A percentile compares a stretch with the other conserved stretches of the same genome.
These are phyloP conservation scores for Champsocephalus esox DNA, from an alignment of 2,797 vertebrate genomes.

Conservation along the genomic window DNA sequence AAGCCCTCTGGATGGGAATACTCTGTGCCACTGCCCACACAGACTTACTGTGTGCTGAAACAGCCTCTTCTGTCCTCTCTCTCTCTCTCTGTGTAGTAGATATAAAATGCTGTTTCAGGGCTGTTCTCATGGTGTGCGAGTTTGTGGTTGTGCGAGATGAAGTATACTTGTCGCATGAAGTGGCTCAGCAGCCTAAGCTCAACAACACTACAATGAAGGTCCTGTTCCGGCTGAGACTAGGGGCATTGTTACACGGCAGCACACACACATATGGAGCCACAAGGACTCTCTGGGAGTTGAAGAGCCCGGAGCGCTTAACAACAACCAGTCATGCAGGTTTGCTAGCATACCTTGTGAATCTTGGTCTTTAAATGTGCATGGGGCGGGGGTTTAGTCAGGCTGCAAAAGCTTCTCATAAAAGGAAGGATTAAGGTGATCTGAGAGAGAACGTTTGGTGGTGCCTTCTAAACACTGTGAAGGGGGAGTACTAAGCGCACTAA, in stretches of 20 bases:
- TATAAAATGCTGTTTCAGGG: constrained; percentile 70
- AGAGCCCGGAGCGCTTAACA: constrained; percentile 57
- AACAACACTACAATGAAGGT: constrained; percentile 79
- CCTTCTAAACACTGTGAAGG: not conserved
- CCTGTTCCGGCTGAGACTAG: constrained; percentile 83
- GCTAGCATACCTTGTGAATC: constrained; percentile 51
- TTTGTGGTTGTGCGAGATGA: constrained; percentile 72
- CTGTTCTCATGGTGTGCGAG: constrained; percentile 57
- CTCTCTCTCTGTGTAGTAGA: constrained; percentile 24
- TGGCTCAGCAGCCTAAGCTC: constrained; percentile 82
- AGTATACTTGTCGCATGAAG: constrained; percentile 85
- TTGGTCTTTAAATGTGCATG: constrained; percentile 18
- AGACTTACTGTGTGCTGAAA: constrained; percentile 56
- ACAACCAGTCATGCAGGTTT: constrained; percentile 70
- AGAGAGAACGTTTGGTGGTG: not conserved
- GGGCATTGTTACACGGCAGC: constrained; percentile 77
- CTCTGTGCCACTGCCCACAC: constrained; percentile 46
- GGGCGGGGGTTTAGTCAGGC: not conserved
- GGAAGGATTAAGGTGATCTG: not conserved
- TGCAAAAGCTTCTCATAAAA: constrained; percentile 3
- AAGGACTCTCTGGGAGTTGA: constrained; percentile 67
- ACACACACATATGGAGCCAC: constrained; percentile 71
- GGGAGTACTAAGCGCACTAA: not conserved
- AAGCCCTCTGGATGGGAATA: constrained; percentile 26
- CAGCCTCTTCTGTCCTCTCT: constrained; percentile 27